These are phyloP conservation scores for Platyura marginata DNA, from an alignment of 1,140 invertebrate species.

Conservation along the genomic window DNA sequence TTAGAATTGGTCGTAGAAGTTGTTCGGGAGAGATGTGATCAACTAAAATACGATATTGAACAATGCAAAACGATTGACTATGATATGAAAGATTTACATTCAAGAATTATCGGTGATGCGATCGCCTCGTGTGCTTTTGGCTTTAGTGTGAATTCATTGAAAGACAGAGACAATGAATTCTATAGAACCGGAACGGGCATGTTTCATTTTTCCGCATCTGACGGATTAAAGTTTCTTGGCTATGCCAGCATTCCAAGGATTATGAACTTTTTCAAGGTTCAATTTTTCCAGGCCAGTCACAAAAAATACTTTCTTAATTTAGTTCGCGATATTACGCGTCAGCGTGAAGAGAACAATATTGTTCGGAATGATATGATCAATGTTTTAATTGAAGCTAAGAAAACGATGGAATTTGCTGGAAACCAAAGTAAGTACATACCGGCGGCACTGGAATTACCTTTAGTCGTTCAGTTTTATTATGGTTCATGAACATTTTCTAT, in stretches of 20 bases:
- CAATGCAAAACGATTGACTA: no score
- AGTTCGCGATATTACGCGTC: conserved; percentile 28
- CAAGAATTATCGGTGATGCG: no score
- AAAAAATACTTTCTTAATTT: conserved; percentile 26
- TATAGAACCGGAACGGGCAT: conserved; percentile 20
- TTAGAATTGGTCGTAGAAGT: no score
- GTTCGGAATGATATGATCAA: no score
- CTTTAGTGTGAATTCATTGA: conserved; percentile 22
- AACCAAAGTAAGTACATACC: conserved; percentile 4
- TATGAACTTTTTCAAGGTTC: conserved; percentile 11
- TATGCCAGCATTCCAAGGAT: no score
- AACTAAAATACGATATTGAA: no score
- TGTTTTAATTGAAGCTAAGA: conserved; percentile 21
- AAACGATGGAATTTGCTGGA: conserved; percentile 1
- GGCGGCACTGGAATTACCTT: no score
- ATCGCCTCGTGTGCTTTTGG: conserved; percentile 28
- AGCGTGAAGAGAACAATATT: conserved; percentile 25
- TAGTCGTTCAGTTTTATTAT: no score
- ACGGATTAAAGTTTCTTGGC: background rate
- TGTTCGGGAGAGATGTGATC: no score
- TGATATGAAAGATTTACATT: conserved; percentile 25
- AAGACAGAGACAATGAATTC: conserved; percentile 26
- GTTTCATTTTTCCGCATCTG: conserved; percentile 15
- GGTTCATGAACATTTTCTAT: no score
- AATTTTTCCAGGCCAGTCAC: conserved; percentile 8